phyloP scores from a whole-genome alignment of 1,140 invertebrate genomes.

The Marisa cornuarietis region DNA sequence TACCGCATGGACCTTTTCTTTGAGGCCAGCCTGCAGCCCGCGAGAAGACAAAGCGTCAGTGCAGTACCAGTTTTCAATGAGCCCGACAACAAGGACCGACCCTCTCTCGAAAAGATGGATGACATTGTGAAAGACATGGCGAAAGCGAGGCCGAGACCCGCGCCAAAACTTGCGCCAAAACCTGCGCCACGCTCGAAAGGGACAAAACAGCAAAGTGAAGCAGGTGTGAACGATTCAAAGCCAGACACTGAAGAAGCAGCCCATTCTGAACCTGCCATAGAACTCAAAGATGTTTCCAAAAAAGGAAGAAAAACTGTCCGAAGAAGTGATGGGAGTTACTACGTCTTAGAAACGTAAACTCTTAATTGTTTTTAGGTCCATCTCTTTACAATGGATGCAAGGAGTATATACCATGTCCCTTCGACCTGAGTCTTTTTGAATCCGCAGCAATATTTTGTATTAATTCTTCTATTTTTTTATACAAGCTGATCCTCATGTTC shows the following conservation, averaged over 20 bases:
- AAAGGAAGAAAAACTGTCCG: too few relatives aligned
- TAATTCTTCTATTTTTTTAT: not conserved
- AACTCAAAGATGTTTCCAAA: too few relatives aligned
- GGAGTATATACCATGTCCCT: too few relatives aligned
- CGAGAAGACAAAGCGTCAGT: too few relatives aligned
- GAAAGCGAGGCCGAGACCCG: not conserved
- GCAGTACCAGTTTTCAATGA: not conserved
- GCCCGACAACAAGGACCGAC: not conserved
- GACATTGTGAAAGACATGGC: not conserved
- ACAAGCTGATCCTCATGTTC: not conserved
- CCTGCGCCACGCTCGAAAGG: not conserved
- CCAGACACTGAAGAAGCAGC: too few relatives aligned
- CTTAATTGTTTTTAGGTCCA: too few relatives aligned
- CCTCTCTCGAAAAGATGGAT: not conserved
- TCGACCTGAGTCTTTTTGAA: too few relatives aligned
- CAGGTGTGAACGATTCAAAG: not conserved
- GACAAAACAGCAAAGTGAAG: not conserved
- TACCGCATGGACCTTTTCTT: slow-evolving; percentile 1
- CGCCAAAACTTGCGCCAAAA: not conserved
- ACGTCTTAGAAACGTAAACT: too few relatives aligned
- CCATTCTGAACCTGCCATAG: too few relatives aligned
- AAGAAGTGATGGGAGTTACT: too few relatives aligned
- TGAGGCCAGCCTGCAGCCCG: not conserved
- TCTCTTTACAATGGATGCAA: too few relatives aligned
- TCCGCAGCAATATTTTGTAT: too few relatives aligned